phyloP scores from a whole-genome alignment of 2,113 vertebrate species.

The Oreocharis arfaki region DNA sequence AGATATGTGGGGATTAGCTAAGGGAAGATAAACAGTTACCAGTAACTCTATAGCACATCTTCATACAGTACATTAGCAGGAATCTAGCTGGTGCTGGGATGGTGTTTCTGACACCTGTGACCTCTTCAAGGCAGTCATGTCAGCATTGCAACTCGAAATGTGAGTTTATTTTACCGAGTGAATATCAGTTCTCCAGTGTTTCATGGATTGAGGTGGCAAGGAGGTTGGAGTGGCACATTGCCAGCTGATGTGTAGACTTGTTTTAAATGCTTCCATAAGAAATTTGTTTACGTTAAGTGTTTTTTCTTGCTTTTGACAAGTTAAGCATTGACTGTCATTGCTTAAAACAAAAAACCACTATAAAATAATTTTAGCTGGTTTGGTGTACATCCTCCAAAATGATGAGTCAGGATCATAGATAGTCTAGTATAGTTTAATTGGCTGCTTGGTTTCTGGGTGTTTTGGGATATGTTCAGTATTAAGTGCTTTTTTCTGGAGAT shows the following conservation, averaged over 20 bases:
- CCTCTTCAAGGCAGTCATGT: not conserved
- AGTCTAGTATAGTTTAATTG: not conserved
- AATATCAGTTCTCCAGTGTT: not conserved
- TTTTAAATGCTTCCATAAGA: not conserved
- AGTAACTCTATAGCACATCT: not conserved
- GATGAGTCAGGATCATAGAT: not conserved
- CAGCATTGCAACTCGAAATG: not conserved
- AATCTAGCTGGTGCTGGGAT: not conserved
- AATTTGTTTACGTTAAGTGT: not conserved
- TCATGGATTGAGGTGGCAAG: not conserved
- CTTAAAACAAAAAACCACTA: not conserved
- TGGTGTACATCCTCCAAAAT: not conserved
- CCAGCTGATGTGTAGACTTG: not conserved
- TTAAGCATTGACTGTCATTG: not conserved
- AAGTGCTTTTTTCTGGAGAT: not conserved
- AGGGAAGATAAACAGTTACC: not conserved
- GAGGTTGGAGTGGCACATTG: not conserved
- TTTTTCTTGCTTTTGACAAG: not conserved
- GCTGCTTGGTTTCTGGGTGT: not conserved
- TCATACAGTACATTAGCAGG: not conserved
- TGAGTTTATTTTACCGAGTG: not conserved
- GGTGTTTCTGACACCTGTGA: not conserved
- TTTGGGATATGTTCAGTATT: not conserved
- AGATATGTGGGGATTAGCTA: not conserved
- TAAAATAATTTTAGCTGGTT: not conserved